These are phyloP conservation scores for Ardeotis arabs DNA, from an alignment of 2,113 vertebrate species.

Conservation along the genomic window DNA sequence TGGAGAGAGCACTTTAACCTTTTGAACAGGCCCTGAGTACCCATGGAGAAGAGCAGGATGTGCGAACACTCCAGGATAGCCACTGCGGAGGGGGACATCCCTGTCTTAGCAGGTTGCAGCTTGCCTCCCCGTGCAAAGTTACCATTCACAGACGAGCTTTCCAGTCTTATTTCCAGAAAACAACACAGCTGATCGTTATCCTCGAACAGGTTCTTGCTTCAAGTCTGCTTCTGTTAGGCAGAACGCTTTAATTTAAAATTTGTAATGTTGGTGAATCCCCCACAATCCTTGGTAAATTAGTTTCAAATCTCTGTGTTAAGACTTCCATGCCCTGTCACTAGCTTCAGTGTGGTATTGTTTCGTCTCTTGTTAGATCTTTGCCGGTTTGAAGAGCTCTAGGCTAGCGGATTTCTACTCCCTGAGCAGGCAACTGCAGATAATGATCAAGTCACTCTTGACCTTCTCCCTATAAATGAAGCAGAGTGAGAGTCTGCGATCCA, in stretches of 20 bases:
- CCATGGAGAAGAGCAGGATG: neutral
- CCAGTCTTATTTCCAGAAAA: neutral
- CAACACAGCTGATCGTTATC: accelerated
- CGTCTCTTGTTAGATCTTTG: slow-evolving; percentile 15
- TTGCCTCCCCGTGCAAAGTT: too few species aligned
- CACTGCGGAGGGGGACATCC: neutral
- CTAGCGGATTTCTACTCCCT: slow-evolving; percentile 1
- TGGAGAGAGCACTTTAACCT: neutral
- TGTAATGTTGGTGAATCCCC: slow-evolving; percentile 13
- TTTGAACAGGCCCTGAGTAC: neutral
- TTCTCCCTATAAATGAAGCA: slow-evolving; percentile 4
- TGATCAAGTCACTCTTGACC: slow-evolving; percentile 41
- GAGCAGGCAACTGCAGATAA: slow-evolving; percentile 14
- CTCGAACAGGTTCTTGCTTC: neutral
- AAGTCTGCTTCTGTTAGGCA: neutral
- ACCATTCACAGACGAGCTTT: accelerated
- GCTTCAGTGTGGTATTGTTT: neutral
- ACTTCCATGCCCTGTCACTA: neutral
- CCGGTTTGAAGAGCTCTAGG: slow-evolving; percentile 1
- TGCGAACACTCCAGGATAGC: neutral
- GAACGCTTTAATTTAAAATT: neutral
- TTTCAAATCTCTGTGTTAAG: neutral
- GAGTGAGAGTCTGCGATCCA: accelerated
- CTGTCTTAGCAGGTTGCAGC: neutral
- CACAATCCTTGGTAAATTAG: slow-evolving; percentile 19